These are phyloP conservation scores for Tupaia chinensis DNA, from an alignment of 2,113 vertebrate species.

Conservation along the genomic window DNA sequence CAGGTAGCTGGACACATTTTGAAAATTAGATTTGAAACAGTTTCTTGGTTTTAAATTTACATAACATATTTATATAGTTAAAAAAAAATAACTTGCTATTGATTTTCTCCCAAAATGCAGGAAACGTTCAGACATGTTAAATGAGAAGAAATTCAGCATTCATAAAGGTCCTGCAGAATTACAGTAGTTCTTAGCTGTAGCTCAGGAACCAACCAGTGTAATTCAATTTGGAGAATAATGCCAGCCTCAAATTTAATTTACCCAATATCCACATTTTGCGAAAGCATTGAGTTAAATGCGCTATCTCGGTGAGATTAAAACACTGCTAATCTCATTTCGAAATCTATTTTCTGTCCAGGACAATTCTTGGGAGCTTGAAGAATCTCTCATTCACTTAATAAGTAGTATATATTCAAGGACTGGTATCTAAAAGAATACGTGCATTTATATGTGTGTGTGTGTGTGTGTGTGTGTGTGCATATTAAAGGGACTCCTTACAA, in stretches of 20 bases:
- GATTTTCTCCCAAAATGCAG: constrained; percentile 6
- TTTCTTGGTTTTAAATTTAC: constrained; percentile 54
- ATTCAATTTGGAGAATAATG: not conserved
- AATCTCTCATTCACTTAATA: not conserved
- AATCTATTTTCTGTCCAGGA: constrained; percentile 21
- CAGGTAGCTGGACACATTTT: constrained; percentile 54
- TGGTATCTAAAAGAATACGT: constrained; percentile 37
- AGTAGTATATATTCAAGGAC: not conserved
- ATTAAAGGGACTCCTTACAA: constrained; percentile 7
- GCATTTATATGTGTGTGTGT: not conserved
- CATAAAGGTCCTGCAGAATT: not conserved
- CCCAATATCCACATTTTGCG: not conserved
- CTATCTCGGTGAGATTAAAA: constrained; percentile 59
- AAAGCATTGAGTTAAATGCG: not conserved
- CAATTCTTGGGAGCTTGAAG: not conserved
- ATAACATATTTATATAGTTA: constrained; percentile 62
- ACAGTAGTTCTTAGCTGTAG: not conserved
- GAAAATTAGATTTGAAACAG: constrained; percentile 59
- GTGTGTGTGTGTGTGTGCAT: too few relatives aligned
- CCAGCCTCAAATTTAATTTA: constrained; percentile 29
- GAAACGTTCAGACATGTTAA: constrained; percentile 22
- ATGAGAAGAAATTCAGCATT: not conserved
- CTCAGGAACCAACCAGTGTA: not conserved
- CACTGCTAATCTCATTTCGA: not conserved
- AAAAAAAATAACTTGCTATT: constrained; percentile 52